These are phyloP conservation scores for Spongia lamella DNA, from an alignment of 37 sponge, comb jelly and placozoan genomes.

Conservation along the genomic window DNA sequence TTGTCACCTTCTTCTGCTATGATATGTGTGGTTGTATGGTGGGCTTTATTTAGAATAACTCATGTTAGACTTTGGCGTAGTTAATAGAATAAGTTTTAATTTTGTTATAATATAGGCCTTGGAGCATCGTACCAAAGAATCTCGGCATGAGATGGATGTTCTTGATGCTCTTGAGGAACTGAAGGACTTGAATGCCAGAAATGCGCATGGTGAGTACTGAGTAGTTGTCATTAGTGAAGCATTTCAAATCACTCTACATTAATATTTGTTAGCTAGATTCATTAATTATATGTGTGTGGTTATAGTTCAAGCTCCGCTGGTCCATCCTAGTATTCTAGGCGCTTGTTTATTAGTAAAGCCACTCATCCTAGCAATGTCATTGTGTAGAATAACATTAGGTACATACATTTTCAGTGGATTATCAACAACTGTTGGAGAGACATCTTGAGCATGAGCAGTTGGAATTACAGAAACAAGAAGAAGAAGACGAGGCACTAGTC, in stretches of 20 bases:
- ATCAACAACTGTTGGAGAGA: constrained; percentile 60
- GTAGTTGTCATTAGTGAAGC: neutral
- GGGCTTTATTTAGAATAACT: neutral
- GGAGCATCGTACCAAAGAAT: constrained; percentile 93
- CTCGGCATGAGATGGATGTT: constrained; percentile 95
- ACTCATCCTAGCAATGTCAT: too few relatives aligned
- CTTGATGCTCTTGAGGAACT: constrained; percentile 96
- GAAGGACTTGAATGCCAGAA: constrained; percentile 90
- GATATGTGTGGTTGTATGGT: neutral
- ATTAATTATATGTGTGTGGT: neutral
- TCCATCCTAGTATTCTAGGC: too few relatives aligned
- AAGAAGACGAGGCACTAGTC: constrained; percentile 68
- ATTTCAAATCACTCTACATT: neutral
- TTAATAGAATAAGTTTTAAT: too few relatives aligned
- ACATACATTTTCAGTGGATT: constrained; percentile 31
- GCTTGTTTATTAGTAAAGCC: too few relatives aligned
- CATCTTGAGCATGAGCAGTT: constrained; percentile 56
- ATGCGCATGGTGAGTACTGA: constrained; percentile 62
- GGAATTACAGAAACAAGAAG: constrained; percentile 48
- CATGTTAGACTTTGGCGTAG: too few relatives aligned
- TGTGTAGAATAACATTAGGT: too few relatives aligned
- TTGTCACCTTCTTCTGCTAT: too few relatives aligned
- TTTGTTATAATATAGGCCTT: too few relatives aligned
- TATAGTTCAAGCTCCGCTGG: neutral
- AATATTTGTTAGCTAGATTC: neutral